Evolutionary conservation across 2,797 vertebrate species (phyloP), one percentile per base, ranked within the genome.

Genomic region (Natrix natrix): DNA sequence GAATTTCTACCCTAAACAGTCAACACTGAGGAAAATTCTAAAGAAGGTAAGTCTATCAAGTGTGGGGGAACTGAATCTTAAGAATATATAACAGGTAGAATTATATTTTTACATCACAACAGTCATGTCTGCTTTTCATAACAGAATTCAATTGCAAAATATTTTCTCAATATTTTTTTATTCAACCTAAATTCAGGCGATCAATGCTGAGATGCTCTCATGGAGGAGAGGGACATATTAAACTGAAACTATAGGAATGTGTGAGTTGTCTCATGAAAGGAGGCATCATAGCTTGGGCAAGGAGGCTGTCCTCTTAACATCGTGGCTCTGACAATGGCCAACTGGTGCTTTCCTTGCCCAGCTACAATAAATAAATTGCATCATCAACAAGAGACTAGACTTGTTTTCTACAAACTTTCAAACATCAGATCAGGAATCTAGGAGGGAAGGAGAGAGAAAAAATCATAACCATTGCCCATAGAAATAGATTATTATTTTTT

Each of bases 381-480:
- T 3, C 37, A n/a, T 55, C 20, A 87, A 88, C 63, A 32, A 83
- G 20, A 48, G 20, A 26, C 59, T 88, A 74, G 28, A 12, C 96
- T 92, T 93, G 90, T 94, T 96, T 95, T 95, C 92, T 95, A 93
- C 63, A 89, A 96, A 94, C 20, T 5, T 16, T 89, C 55, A 88
- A 91, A 90, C 61, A 96, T 56, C 10, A 92, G 96, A 92, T 94
- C 94, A 61, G 94, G 95, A 95, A 95, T 89, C 37, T 28, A 89
- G 5, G 1, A 88, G 5, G 1, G 5, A 88, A 61, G 69, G 8
- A 92, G 32, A 5, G 28, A 92, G 26, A 90, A 94, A 95, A 96
- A 96, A 94, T 69, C 48, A 74, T 56, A 96, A 89, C 95, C 89
- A 96, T 93, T 96, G 94, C 94, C 90, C 28, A 88, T 96, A 95